Evolutionary conservation across 2,113 vertebrate species (phyloP).

Genomic region (Procavia capensis): DNA sequence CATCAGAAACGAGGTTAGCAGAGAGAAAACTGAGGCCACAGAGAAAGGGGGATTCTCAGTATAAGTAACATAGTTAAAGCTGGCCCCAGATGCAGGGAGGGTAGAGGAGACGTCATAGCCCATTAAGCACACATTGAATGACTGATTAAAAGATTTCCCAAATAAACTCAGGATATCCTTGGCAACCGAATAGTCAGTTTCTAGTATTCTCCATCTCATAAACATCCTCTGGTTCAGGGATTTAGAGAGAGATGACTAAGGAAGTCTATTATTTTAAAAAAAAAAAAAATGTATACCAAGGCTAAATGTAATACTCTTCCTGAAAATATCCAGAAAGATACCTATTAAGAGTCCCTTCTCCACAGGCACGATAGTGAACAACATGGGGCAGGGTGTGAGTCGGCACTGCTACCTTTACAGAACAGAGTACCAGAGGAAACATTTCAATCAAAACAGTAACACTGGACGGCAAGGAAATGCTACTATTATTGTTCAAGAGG

Average conservation of each 20-base stretch:
- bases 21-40: conserved; percentile 16
- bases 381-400: not conserved
- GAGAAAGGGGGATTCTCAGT: conserved; percentile 32
- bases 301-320: conserved; percentile 37
- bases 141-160: conserved; percentile 36
- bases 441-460: conserved; percentile 57
- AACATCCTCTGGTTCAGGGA: conserved; percentile 24
- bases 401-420: not conserved
- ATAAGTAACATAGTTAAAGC: conserved; percentile 40
- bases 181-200: conserved; percentile 56
- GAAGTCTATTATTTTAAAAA: not conserved
- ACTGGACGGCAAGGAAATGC: conserved; percentile 42
- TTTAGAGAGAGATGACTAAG: conserved; percentile 46
- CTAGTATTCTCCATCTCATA: conserved; percentile 39
- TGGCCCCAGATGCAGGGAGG: not conserved
- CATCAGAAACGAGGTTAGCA: conserved; percentile 22
- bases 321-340: conserved; percentile 46
- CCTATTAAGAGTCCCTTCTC: not conserved
- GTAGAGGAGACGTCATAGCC: not conserved
- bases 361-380: not conserved
- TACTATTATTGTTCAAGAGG: not conserved
- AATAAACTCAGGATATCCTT: conserved; percentile 57
- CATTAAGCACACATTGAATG: conserved; percentile 10
- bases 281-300: not conserved
- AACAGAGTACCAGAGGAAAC: conserved; percentile 59